Evolutionary conservation across 2,797 vertebrate genomes (phyloP).

Genomic region (Poeciliopsis gracilis): DNA sequence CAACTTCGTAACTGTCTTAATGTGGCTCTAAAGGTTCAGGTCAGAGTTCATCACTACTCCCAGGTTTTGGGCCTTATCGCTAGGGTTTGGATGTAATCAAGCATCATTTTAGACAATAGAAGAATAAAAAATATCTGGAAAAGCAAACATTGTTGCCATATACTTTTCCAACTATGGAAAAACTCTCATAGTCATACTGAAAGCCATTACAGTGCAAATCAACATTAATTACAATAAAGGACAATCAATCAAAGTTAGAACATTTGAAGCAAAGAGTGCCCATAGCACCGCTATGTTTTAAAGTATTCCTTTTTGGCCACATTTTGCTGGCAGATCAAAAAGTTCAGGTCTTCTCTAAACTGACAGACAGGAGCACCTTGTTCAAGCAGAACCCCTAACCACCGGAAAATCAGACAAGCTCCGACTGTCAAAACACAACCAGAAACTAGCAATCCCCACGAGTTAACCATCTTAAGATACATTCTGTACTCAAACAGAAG

Average conservation of each 20-base stretch:
- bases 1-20: too few relatives aligned
- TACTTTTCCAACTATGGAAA: background rate
- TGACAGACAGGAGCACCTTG: too few relatives aligned
- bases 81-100: too few relatives aligned
- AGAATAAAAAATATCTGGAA: too few relatives aligned
- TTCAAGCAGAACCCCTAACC: conserved; percentile 37
- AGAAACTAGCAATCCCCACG: conserved; percentile 47
- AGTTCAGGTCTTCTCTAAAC: background rate
- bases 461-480: conserved; percentile 44
- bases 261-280: background rate
- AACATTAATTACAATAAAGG: background rate
- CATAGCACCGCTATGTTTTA: background rate
- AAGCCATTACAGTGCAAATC: background rate
- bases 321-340: background rate
- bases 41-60: too few relatives aligned
- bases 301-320: background rate
- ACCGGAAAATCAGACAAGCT: conserved; percentile 47
- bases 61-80: too few relatives aligned
- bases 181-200: background rate
- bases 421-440: conserved; percentile 44
- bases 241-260: background rate
- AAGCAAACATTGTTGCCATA: too few relatives aligned
- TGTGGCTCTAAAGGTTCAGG: too few relatives aligned
- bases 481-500: conserved; percentile 40
- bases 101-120: too few relatives aligned